phyloP scores from a whole-genome alignment of 1,140 invertebrate genomes.

The Patella vulgata region DNA sequence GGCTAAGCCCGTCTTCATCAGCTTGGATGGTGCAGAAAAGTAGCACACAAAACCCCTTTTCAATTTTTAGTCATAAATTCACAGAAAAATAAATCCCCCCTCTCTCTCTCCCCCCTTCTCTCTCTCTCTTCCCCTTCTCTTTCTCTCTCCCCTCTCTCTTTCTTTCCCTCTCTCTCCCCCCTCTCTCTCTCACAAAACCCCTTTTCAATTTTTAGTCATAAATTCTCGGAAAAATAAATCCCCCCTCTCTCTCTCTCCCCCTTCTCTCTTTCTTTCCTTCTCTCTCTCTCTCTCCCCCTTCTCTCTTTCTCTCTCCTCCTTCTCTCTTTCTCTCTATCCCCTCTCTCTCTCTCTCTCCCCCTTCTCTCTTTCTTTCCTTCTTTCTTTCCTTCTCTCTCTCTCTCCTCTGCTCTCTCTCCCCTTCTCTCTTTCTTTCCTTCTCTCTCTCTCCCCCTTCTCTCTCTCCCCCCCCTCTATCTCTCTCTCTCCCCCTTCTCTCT shows the following conservation, averaged over 20 bases:
- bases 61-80: neutral
- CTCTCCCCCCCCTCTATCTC: too few species aligned
- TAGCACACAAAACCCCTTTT: too few species aligned
- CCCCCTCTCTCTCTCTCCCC: conserved; percentile 7
- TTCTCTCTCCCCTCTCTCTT: conserved; percentile 1
- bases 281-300: neutral
- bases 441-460: neutral
- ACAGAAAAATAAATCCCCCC: neutral
- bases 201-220: too few species aligned
- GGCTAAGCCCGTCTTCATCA: too few species aligned
- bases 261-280: neutral
- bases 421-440: neutral
- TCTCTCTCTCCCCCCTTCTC: neutral
- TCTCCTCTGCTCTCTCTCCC: neutral
- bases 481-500: neutral
- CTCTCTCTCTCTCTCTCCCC: conserved; percentile 62
- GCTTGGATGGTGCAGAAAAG: too few species aligned
- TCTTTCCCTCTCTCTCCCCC: neutral
- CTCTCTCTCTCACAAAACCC: neutral
- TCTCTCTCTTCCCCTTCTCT: neutral
- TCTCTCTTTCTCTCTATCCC: conserved; percentile 65
- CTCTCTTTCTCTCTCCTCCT: conserved; percentile 42
- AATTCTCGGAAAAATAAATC: too few species aligned
- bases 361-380: conserved; percentile 49
- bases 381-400: neutral